Evolutionary conservation across 1,140 invertebrate species (phyloP), one percentile per base, ranked within the genome.

Genomic region (Panagrolaimus sp.): DNA sequence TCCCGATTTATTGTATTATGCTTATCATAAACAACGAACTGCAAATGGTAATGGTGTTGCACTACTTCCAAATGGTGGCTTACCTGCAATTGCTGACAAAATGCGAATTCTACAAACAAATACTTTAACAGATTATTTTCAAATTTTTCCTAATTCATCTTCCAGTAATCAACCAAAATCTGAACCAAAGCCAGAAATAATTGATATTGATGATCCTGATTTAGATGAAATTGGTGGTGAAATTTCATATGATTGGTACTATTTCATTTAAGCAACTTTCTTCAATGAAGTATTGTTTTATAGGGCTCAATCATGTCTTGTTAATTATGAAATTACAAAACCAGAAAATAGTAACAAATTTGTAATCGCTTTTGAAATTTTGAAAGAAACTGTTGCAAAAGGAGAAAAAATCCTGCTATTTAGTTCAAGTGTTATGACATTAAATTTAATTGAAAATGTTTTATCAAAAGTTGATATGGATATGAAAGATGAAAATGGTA

Each of bases 381-480:
- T 99, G 8, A 89, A 92, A 74, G 91, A 96, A 84, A 91, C 91
- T 72, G 89, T 96, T 43, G 85, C 86, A 65, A 77, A 91, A 42
- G 92, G 92, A 2, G 95, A 98, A 85, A 89, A 94, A 68, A 86
- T 98, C 23, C 86, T 98, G n/a, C 87, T 98, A 2, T 98, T 99
- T 62, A 14, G 16, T 38, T 68, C 38, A 27, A 16, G 31, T 78
- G 87, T 98, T 11, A 91, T 96, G 72, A 98, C 95, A 0, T 85
- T 99, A 48, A 92, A 95, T 87, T 86, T 97, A n/a, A 91, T 99
- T 71, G 96, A 99, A 87, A 90, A 93, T 74, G 96, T 94, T 83
- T 86, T 57, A 1, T 9, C 51, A 1, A 2, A 14, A 20, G 51
- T 11, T 20, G 51, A 57, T 27, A 20, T 57, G 89, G 95, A 72